Conservation (phyloP, 2,113 vertebrate genomes). For the Lethenteron camtschaticum region DNA sequence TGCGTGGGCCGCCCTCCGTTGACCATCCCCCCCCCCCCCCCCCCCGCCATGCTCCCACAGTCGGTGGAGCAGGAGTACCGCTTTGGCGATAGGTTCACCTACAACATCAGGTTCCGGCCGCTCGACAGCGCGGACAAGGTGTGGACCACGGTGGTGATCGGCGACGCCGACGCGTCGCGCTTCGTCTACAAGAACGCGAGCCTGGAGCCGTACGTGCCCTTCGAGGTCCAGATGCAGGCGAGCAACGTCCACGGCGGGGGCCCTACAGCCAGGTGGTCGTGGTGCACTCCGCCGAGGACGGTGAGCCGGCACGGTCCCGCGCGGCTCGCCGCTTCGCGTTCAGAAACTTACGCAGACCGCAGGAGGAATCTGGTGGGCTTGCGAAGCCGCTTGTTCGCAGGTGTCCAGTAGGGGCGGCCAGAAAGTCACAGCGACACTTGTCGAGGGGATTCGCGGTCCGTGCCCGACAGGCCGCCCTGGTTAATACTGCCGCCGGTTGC, state of each 20-base stretch:
- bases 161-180: slow-evolving; percentile 42
- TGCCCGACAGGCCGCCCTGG: no score
- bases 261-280: slow-evolving; percentile 47
- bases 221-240: slow-evolving; percentile 81
- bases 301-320: slow-evolving; percentile 24
- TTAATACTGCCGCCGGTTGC: no score
- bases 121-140: slow-evolving; percentile 21
- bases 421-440: no score
- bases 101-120: slow-evolving; percentile 71
- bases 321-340: no score
- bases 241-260: slow-evolving; percentile 74
- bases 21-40: not conserved
- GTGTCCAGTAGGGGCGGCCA: no score
- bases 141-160: slow-evolving; percentile 62
- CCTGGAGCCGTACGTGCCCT: slow-evolving; percentile 42
- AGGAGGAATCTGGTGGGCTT: no score
- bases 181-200: slow-evolving; percentile 70
- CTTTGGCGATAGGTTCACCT: slow-evolving; percentile 75
- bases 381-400: no score
- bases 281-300: slow-evolving; percentile 61
- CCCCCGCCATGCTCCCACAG: slow-evolving; percentile 17
- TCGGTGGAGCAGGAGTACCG: slow-evolving; percentile 74
- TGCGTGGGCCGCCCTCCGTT: not conserved
- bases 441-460: no score
- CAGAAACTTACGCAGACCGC: no score